Evolutionary conservation across 2,113 vertebrate genomes (phyloP).

Genomic region (Daboia siamensis): DNA sequence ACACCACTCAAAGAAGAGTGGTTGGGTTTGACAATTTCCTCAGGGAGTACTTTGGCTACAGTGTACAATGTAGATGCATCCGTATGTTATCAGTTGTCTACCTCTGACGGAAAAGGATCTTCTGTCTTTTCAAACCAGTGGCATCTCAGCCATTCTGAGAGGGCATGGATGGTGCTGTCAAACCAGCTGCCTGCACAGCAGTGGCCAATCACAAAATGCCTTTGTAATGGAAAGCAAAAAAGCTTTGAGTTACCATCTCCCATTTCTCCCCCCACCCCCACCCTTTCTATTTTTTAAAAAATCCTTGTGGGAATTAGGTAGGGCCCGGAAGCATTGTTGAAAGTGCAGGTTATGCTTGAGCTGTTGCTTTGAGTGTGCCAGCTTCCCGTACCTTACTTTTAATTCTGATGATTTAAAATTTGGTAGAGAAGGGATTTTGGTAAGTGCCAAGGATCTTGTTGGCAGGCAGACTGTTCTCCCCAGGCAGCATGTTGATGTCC

Average conservation of each 20-base stretch:
- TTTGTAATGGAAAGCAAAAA: not conserved
- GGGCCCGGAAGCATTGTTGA: not conserved
- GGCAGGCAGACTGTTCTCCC: not conserved
- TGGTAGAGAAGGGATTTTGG: not conserved
- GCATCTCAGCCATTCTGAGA: not conserved
- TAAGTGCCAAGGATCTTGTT: not conserved
- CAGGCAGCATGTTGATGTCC: not conserved
- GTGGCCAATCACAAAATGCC: not conserved
- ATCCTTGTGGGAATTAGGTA: not conserved
- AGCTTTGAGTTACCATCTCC: not conserved
- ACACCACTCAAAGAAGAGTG: not conserved
- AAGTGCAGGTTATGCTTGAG: not conserved
- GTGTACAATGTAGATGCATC: not conserved
- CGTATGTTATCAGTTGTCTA: not conserved
- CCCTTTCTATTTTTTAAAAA: not conserved
- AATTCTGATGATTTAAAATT: not conserved
- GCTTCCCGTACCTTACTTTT: not conserved
- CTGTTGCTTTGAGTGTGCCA: not conserved
- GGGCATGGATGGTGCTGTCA: not conserved
- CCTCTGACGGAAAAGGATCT: not conserved
- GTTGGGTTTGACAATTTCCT: not conserved
- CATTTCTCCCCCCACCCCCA: not conserved
- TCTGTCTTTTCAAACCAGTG: not conserved
- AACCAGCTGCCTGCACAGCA: not conserved
- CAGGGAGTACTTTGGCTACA: not conserved